Evolutionary conservation across 2,797 vertebrate genomes (phyloP).

Genomic region (Podargus strigoides): DNA sequence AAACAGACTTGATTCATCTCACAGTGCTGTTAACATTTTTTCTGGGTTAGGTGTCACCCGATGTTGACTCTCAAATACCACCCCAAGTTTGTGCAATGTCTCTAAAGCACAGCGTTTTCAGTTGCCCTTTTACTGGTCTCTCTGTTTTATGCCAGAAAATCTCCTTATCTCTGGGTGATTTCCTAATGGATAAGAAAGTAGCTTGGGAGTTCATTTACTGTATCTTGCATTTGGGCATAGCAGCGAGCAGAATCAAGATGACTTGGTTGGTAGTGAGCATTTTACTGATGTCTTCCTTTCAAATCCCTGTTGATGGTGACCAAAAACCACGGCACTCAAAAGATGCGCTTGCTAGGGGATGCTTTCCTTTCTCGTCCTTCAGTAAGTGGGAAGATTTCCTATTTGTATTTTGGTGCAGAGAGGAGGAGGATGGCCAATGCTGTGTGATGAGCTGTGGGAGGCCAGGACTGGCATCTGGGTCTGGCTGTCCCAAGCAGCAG

Average conservation of each 20-base stretch:
- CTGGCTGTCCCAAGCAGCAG: background rate
- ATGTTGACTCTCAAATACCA: background rate
- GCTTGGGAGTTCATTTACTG: background rate
- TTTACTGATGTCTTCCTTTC: background rate
- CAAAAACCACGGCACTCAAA: background rate
- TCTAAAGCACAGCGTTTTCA: background rate
- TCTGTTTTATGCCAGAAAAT: background rate
- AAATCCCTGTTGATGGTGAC: background rate
- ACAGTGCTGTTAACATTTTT: background rate
- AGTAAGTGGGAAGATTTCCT: background rate
- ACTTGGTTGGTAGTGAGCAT: background rate
- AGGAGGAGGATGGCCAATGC: background rate
- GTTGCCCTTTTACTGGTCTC: background rate
- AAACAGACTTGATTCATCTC: background rate
- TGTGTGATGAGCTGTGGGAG: background rate
- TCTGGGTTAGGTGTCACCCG: background rate
- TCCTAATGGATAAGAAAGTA: conserved; percentile 26
- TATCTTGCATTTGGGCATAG: background rate
- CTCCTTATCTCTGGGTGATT: background rate
- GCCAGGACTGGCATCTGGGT: background rate
- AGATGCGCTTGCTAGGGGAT: background rate
- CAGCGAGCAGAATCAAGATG: background rate
- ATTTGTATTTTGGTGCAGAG: background rate
- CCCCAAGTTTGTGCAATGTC: background rate
- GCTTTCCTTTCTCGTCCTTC: background rate